phyloP scores from a whole-genome alignment of 2,113 vertebrate genomes.

The Nothoprocta pentlandii region DNA sequence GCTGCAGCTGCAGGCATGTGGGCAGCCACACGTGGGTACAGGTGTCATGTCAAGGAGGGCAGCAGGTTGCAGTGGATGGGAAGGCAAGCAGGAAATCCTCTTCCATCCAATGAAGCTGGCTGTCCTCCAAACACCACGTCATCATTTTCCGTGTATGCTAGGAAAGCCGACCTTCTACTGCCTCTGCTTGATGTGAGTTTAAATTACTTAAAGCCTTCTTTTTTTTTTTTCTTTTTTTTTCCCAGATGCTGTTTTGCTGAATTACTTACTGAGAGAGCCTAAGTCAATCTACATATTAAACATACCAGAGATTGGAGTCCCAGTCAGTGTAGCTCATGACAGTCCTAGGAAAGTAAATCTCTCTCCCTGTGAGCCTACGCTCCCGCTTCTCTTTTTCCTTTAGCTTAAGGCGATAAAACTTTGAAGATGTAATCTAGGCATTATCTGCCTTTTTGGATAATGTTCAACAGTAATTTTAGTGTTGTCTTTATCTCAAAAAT shows the following conservation, averaged over 20 bases:
- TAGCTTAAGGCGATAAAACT: slow-evolving; percentile 50
- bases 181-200: slow-evolving; percentile 34
- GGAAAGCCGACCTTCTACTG: slow-evolving; percentile 38
- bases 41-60: not conserved
- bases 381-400: not conserved
- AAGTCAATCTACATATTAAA: slow-evolving; percentile 48
- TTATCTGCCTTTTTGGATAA: slow-evolving; percentile 63
- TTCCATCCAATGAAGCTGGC: not conserved
- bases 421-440: slow-evolving; percentile 51
- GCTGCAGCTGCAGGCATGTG: not conserved
- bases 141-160: not conserved
- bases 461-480: slow-evolving; percentile 56
- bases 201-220: slow-evolving; percentile 16
- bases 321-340: not conserved
- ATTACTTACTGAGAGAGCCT: slow-evolving; percentile 37
- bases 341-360: not conserved
- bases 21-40: fast-evolving
- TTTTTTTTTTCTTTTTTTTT: not conserved
- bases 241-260: slow-evolving; percentile 46
- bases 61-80: not conserved
- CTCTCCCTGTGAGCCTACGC: not conserved
- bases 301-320: not conserved
- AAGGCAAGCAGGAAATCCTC: slow-evolving; percentile 14
- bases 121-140: not conserved
- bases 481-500: slow-evolving; percentile 38